Evolutionary conservation across 2,797 vertebrate species (phyloP), one percentile per base, ranked within the genome.

Genomic region (Borostomias antarcticus): DNA sequence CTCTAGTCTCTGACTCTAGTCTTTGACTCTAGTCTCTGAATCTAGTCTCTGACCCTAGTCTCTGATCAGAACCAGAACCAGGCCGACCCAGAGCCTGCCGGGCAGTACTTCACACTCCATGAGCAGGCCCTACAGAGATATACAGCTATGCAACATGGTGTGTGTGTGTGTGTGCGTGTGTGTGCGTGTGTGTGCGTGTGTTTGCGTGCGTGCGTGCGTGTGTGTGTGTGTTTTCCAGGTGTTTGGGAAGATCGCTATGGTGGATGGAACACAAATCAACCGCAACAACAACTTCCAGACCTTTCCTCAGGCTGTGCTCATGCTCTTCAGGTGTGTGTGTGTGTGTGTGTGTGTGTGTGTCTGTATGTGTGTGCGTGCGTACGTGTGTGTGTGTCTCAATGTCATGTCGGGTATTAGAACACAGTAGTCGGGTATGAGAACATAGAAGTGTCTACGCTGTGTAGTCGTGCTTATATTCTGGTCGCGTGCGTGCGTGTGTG

Each of bases 241-340:
- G 53, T 99, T 99, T 90, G 97, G 97, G 53, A 99, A 99, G 92
- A 93, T 99, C 60, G 98, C 97, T 43, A 96, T 98, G 96, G 94
- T 94, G 77, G 98, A 99, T 69, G 94, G 94, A 73, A 95, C 94
- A 37, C 95, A 97, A 81, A 98, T 99, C 82, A 98, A 99, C 75
- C 94, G 97, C 68, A 99, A 99, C 93, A 99, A 98, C 91, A 99
- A 99, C 85, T 99, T 99, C 84, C 98, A 99, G 84, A 99, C 97
- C 0, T 99, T 99, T 73, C 96, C 95, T 0, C 96, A 99, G 81
- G 94, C 98, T 0, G 96, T 99, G 5, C 90, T 99, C 0, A 94
- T 99, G 81, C 93, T 99, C 26, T 99, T 99, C 92, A 96, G 98
- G 98, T 98, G 53, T 61, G 61, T 68, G 7, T 66, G 53, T 53